Evolutionary conservation across 2,797 vertebrate genomes (phyloP).

Genomic region (Mus minutoides): DNA sequence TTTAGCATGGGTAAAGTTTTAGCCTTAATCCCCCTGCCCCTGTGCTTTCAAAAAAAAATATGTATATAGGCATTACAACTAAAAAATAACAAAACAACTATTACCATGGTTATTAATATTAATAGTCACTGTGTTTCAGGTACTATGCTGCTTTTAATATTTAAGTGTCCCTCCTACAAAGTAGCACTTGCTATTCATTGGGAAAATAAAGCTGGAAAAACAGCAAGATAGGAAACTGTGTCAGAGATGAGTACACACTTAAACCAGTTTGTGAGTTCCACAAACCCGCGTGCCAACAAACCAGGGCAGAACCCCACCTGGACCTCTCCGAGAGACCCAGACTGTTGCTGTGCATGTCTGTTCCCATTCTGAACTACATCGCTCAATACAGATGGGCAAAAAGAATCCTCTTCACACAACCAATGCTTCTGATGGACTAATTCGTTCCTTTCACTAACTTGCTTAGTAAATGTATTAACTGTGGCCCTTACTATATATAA

Average conservation of each 20-base stretch:
- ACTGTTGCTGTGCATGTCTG: background rate
- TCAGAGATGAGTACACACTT: background rate
- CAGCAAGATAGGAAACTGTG: background rate
- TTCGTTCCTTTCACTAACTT: background rate
- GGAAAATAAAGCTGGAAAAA: background rate
- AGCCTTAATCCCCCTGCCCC: background rate
- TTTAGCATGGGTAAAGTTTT: background rate
- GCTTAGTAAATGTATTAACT: background rate
- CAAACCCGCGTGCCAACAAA: background rate
- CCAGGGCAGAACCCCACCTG: background rate
- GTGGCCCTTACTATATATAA: background rate
- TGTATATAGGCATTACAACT: background rate
- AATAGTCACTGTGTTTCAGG: background rate
- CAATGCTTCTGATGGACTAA: background rate
- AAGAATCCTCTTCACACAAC: background rate
- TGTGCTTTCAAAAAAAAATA: background rate
- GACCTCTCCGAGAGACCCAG: background rate
- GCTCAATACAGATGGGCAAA: background rate
- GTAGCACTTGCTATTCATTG: background rate
- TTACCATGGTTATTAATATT: background rate
- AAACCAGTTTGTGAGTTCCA: background rate
- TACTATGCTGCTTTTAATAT: background rate
- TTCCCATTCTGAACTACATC: background rate
- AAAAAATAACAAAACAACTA: background rate
- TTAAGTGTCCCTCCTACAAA: background rate